phyloP scores from a whole-genome alignment of 1,140 invertebrate genomes.

The Tetramorium simillimum region DNA sequence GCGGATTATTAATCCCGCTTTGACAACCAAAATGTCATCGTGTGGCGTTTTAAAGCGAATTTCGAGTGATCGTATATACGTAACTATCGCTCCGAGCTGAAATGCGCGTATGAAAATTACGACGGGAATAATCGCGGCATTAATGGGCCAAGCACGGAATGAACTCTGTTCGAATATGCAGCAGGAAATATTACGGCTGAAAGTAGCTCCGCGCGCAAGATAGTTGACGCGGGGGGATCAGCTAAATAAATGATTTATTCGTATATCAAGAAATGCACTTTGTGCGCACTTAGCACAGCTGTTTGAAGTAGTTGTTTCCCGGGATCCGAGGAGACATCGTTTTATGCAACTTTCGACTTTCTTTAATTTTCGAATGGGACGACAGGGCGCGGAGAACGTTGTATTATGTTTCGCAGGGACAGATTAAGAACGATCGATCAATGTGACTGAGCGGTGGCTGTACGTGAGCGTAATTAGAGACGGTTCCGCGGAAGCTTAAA shows the following conservation, averaged over 20 bases:
- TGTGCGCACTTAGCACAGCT: background rate
- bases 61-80: conserved; percentile 17
- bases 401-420: background rate
- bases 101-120: conserved; percentile 41
- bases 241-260: conserved; percentile 23
- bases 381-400: background rate
- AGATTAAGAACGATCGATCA: conserved; percentile 49
- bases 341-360: background rate
- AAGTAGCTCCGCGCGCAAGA: conserved; percentile 6
- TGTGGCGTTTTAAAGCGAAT: conserved; percentile 37
- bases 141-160: conserved; percentile 40
- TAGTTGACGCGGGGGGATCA: conserved; percentile 1
- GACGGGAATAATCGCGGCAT: conserved; percentile 28
- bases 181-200: conserved; percentile 10
- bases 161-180: background rate
- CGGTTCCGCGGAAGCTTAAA: background rate
- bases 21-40: conserved; percentile 46
- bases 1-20: conserved; percentile 40
- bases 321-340: background rate
- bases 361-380: conserved; percentile 16
- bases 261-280: conserved; percentile 12
- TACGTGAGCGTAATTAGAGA: conserved; percentile 47
- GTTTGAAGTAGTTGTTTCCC: background rate
- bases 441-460: background rate
- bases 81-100: conserved; percentile 14